phyloP scores from a whole-genome alignment of 2,113 vertebrate genomes.

The Epinephelus lanceolatus region DNA sequence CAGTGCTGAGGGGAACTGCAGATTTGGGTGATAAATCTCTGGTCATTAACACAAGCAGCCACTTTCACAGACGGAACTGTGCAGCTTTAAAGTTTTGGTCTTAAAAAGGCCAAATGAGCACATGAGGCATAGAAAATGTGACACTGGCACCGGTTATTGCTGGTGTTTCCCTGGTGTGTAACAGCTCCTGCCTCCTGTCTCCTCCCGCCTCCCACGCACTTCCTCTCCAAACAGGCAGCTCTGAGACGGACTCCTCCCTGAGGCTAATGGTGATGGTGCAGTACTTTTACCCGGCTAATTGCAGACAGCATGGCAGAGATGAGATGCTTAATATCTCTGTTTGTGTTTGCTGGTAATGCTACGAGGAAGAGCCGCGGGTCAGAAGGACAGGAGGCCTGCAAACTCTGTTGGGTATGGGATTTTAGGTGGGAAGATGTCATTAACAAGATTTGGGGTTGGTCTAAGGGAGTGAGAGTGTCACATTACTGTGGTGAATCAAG shows the following conservation, averaged over 20 bases:
- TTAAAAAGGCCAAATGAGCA: rapidly evolving
- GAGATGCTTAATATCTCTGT: constrained; percentile 18
- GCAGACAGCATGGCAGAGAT: neutral
- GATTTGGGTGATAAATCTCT: neutral
- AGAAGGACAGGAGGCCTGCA: constrained; percentile 10
- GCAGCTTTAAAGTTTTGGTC: neutral
- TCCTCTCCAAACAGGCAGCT: constrained; percentile 4
- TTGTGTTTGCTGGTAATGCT: constrained; percentile 18
- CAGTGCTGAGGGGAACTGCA: neutral
- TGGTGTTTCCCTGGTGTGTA: neutral
- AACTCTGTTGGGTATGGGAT: constrained; percentile 11
- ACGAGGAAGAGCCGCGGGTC: neutral
- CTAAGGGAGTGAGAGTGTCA: constrained; percentile 8
- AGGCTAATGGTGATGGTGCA: constrained; percentile 9
- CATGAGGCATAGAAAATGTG: constrained; percentile 17
- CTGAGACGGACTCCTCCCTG: neutral
- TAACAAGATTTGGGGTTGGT: constrained; percentile 4
- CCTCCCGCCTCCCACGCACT: constrained; percentile 28
- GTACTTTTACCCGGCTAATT: constrained; percentile 47
- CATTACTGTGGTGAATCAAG: constrained; percentile 11
- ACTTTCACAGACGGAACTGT: neutral
- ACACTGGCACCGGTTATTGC: constrained; percentile 13
- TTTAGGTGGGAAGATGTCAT: constrained; percentile 18
- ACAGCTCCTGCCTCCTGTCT: constrained; percentile 22
- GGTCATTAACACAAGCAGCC: neutral